phyloP scores from a whole-genome alignment of 2,888 invertebrate species.

The Fabriciana adippe region DNA sequence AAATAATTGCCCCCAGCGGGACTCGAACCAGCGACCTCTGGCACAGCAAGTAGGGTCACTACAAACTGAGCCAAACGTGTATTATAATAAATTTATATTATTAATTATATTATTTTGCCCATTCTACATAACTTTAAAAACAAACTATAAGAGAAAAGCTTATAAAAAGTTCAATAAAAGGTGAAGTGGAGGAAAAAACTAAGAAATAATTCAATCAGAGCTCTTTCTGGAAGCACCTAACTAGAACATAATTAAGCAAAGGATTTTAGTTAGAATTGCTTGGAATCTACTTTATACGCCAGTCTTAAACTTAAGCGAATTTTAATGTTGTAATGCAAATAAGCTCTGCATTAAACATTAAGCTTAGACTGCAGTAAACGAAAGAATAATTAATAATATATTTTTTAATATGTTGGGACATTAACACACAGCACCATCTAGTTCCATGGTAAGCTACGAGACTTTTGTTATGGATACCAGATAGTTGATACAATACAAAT shows the following conservation, averaged over 20 bases:
- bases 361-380: neutral
- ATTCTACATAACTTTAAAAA: conserved; percentile 2
- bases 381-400: neutral
- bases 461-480: neutral
- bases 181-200: conserved; percentile 41
- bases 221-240: conserved; percentile 43
- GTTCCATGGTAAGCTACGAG: too few relatives aligned
- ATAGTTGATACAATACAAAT: neutral
- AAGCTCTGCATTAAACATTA: conserved; percentile 11
- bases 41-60: too few relatives aligned
- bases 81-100: too few relatives aligned
- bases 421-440: too few relatives aligned
- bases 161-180: conserved; percentile 19
- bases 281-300: conserved; percentile 65
- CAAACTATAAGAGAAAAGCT: neutral
- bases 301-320: conserved; percentile 60
- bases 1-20: too few relatives aligned
- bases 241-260: conserved; percentile 63
- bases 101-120: neutral
- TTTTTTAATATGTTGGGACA: neutral
- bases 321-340: conserved; percentile 66
- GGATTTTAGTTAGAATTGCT: conserved; percentile 60
- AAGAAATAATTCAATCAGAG: conserved; percentile 46
- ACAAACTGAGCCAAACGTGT: too few relatives aligned
- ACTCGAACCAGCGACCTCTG: too few relatives aligned